Conservation (phyloP, 2,888 invertebrate species). For the Lasiommata megera region DNA sequence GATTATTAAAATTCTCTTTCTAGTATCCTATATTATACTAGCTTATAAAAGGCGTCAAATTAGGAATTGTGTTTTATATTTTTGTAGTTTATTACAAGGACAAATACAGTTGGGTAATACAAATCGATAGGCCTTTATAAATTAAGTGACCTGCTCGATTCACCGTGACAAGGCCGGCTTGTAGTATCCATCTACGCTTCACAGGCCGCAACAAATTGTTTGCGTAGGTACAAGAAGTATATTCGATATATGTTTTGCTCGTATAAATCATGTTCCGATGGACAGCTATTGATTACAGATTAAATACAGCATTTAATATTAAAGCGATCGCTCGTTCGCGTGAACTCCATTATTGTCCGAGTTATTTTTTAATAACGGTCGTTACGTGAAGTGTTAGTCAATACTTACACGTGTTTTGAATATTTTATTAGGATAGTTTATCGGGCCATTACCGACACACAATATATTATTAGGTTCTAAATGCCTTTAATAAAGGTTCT, state of each 20-base stretch:
- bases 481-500: too few relatives aligned
- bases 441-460: neutral
- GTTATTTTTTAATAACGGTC: conserved; percentile 8
- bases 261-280: conserved; percentile 11
- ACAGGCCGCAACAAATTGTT: conserved; percentile 13
- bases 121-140: neutral
- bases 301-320: conserved; percentile 12
- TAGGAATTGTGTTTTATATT: too few relatives aligned
- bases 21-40: too few relatives aligned
- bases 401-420: conserved; percentile 2
- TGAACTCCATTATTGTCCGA: conserved; percentile 2
- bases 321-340: conserved; percentile 10
- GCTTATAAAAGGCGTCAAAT: too few relatives aligned
- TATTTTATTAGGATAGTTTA: neutral
- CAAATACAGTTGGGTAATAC: neutral
- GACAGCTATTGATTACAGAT: conserved; percentile 16
- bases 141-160: neutral
- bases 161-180: neutral
- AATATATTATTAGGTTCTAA: neutral
- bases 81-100: neutral
- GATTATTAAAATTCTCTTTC: too few relatives aligned
- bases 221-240: conserved; percentile 5
- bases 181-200: neutral
- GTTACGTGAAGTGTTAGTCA: neutral
- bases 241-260: conserved; percentile 4